A percentile compares a stretch with the other conserved stretches of the same genome.
Conservation (phyloP, 2,888 invertebrate species). For the Tipula lateralis region DNA sequence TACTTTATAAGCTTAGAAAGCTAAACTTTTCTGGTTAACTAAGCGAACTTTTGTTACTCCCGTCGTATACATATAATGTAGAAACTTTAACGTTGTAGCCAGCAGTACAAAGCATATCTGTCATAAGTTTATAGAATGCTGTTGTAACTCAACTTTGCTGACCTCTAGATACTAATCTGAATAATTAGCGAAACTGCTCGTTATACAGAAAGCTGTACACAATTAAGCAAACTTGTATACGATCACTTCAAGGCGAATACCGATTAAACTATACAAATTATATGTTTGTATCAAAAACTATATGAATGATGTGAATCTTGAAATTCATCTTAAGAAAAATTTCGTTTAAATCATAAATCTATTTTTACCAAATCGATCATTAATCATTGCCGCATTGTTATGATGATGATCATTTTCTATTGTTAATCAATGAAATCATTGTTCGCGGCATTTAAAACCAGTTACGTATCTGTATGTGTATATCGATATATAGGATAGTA, state of each 20-base stretch:
- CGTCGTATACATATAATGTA: too few species aligned
- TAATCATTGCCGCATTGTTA: background rate
- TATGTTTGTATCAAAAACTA: background rate
- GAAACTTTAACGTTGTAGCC: too few species aligned
- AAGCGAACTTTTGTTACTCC: too few species aligned
- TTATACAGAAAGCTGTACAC: background rate
- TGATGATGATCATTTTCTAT: background rate
- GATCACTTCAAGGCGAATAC: background rate
- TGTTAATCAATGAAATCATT: slow-evolving; percentile 11
- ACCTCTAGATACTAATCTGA: background rate
- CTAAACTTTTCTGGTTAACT: too few species aligned
- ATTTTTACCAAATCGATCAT: background rate
- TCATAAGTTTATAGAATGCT: too few species aligned
- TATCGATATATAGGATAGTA: background rate
- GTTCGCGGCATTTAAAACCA: background rate
- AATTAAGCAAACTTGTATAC: too few species aligned
- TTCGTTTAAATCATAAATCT: background rate
- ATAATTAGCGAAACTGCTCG: background rate
- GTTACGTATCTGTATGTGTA: too few species aligned
- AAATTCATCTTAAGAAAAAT: background rate
- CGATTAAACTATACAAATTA: background rate
- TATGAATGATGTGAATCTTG: background rate
- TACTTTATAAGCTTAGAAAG: too few species aligned
- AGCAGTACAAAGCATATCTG: too few species aligned
- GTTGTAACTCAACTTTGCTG: background rate